Conservation (phyloP, 1,140 invertebrate species). For the Diorhabda elongata region DNA sequence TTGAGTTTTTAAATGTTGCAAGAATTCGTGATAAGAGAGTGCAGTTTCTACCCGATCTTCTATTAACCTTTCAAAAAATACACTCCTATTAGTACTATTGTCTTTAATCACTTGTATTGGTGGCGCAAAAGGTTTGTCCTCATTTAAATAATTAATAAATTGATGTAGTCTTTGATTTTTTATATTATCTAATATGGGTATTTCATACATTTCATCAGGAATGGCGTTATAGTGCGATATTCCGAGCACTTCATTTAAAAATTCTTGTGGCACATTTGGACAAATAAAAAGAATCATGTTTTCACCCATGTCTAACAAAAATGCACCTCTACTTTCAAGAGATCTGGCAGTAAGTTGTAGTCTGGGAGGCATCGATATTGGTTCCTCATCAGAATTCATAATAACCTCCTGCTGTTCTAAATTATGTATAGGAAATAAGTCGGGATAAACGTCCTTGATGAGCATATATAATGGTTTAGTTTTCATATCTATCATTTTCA, state of each 20-base stretch:
- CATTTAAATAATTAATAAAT: constrained; percentile 82
- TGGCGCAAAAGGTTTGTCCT: constrained; percentile 74
- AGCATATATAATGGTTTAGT: constrained; percentile 76
- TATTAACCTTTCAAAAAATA: constrained; percentile 85
- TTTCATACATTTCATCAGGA: constrained; percentile 61
- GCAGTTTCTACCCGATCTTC: constrained; percentile 93
- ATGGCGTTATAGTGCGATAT: constrained; percentile 55
- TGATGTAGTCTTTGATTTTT: constrained; percentile 72
- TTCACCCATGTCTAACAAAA: constrained; percentile 84
- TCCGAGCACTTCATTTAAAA: constrained; percentile 68
- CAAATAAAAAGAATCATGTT: constrained; percentile 85
- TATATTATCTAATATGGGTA: constrained; percentile 74
- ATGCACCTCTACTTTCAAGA: constrained; percentile 84
- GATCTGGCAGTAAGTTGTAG: constrained; percentile 64
- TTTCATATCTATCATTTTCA: constrained; percentile 92
- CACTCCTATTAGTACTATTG: constrained; percentile 74
- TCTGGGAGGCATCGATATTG: constrained; percentile 58
- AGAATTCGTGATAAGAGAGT: constrained; percentile 96
- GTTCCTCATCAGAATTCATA: constrained; percentile 53
- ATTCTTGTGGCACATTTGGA: constrained; percentile 68
- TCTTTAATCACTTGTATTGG: constrained; percentile 85
- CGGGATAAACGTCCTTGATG: constrained; percentile 86
- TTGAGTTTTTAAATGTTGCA: constrained; percentile 91
- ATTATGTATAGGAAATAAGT: constrained; percentile 85
- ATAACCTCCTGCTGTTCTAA: constrained; percentile 62